Evolutionary conservation across 2,113 vertebrate genomes (phyloP).

Genomic region (Bostrychus sinensis): DNA sequence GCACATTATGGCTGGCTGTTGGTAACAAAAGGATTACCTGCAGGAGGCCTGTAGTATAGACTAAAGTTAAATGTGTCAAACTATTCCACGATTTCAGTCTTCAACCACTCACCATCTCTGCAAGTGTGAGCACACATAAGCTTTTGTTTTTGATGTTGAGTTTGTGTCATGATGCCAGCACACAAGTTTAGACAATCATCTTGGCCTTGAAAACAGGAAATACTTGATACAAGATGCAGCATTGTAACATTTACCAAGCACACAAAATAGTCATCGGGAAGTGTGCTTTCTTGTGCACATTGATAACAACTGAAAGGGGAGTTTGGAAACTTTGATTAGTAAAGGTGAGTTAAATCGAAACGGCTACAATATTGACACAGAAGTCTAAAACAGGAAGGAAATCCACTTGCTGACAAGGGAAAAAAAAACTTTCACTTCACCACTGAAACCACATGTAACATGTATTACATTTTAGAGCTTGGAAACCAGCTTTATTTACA

Average conservation of each 20-base stretch:
- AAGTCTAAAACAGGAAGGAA: slow-evolving; percentile 56
- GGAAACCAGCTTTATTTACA: background rate
- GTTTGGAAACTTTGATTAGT: no score
- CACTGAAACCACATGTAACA: background rate
- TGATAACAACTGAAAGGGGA: background rate
- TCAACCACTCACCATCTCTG: background rate
- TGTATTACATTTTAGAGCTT: background rate
- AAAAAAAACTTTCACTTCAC: slow-evolving; percentile 46
- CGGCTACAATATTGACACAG: background rate
- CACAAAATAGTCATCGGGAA: background rate
- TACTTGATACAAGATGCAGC: background rate
- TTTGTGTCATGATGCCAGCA: background rate
- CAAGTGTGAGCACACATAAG: background rate
- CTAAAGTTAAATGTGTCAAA: background rate
- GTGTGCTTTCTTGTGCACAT: background rate
- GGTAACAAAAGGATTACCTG: no score
- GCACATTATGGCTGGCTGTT: no score
- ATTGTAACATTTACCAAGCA: slow-evolving; percentile 16
- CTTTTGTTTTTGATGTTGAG: background rate
- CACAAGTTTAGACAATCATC: slow-evolving; percentile 30
- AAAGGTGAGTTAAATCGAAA: no score
- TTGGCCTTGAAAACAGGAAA: slow-evolving; percentile 47
- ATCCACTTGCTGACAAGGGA: slow-evolving; percentile 15
- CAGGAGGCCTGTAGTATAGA: no score
- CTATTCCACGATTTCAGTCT: background rate